Conservation (phyloP, 2,113 vertebrate genomes). For the western clawed frog (Xenopus tropicalis) region UCB_Xtro_10.0 CM004450.2:64858001-64858500, state of each 20-base stretch:
- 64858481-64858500: constrained; percentile 63
- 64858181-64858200: constrained; percentile 59
- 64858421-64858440: constrained; percentile 51
- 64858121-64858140: constrained; percentile 27
- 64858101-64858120: constrained; percentile 20
- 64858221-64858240: constrained; percentile 58
- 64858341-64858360: constrained; percentile 64
- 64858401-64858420: constrained; percentile 48
- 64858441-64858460: constrained; percentile 62
- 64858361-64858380: constrained; percentile 65
- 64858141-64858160: constrained; percentile 45
- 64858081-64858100: constrained; percentile 31
- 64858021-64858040: constrained; percentile 39
- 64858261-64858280: constrained; percentile 56
- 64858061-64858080: constrained; percentile 34
- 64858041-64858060: constrained; percentile 46
- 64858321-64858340: constrained; percentile 65
- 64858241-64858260: constrained; percentile 61
- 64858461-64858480: constrained; percentile 70
- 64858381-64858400: constrained; percentile 72
- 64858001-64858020: constrained; percentile 34
- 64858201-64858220: constrained; percentile 52
- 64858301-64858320: constrained; percentile 59
- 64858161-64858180: constrained; percentile 60
- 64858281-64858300: constrained; percentile 69